These are phyloP conservation scores for Phylloscopus trochilus DNA, from an alignment of 2,113 vertebrate species.

Conservation along the genomic window DNA sequence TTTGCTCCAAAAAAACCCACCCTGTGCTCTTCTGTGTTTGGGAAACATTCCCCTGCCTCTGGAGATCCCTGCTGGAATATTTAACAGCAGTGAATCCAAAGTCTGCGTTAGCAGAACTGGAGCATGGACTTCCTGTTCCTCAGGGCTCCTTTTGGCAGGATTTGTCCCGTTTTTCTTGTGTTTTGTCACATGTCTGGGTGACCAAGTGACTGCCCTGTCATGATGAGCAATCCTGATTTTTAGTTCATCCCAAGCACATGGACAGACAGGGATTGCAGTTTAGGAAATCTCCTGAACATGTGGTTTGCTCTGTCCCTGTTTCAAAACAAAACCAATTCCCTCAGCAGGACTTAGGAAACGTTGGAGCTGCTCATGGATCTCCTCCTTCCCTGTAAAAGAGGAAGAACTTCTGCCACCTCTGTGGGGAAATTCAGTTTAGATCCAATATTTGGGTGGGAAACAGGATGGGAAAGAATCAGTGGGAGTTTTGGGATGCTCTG, in stretches of 20 bases:
- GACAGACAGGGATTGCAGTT: neutral
- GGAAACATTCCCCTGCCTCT: neutral
- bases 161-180: neutral
- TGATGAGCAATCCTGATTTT: neutral
- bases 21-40: neutral
- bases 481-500: neutral
- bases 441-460: neutral
- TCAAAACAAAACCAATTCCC: neutral
- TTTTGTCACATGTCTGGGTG: neutral
- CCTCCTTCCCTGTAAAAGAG: neutral
- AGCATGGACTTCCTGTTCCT: neutral
- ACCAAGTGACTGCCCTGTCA: neutral
- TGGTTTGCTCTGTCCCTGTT: neutral
- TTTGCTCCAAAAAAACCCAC: neutral
- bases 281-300: neutral
- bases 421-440: neutral
- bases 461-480: neutral
- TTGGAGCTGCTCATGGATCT: neutral
- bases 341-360: neutral
- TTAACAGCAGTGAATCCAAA: neutral
- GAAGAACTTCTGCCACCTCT: neutral
- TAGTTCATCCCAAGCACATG: neutral
- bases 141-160: neutral
- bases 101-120: neutral
- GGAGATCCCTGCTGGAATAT: neutral